These are phyloP conservation scores for mouse (Mus musculus) DNA, from an alignment of 2,113 vertebrate genomes.

Conservation along the genomic window GRCm39 chr12:98603501-98604000, in stretches of 20 bases:
- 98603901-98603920: constrained; percentile 32
- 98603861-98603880: constrained; percentile 94
- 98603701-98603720: constrained; percentile 45
- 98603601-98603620: constrained; percentile 13
- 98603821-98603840: constrained; percentile 94
- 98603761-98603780: constrained; percentile 49
- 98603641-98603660: constrained; percentile 10
- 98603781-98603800: constrained; percentile 56
- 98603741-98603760: constrained; percentile 21
- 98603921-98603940: neutral
- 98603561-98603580: neutral
- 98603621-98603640: constrained; percentile 15
- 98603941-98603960: neutral
- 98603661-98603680: constrained; percentile 35
- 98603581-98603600: neutral
- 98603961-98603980: neutral
- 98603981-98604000: neutral
- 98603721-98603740: constrained; percentile 49
- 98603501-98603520: neutral
- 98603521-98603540: neutral
- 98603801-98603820: constrained; percentile 76
- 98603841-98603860: constrained; percentile 90
- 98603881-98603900: neutral
- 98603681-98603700: constrained; percentile 44
- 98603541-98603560: neutral